Conservation (phyloP, 1,140 invertebrate species). For the Bemisia tabaci region DNA sequence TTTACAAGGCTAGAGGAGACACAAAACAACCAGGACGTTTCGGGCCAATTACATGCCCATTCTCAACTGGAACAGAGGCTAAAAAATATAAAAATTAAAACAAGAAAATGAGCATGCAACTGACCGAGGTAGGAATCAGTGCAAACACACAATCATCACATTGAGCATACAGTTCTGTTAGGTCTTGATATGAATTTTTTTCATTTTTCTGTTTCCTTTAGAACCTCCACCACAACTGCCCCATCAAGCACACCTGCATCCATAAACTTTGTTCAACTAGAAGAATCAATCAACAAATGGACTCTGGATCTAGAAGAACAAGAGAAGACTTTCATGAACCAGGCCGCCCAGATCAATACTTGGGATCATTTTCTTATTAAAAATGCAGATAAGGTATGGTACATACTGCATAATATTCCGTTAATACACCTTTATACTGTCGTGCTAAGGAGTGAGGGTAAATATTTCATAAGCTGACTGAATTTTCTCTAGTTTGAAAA, state of each 20-base stretch:
- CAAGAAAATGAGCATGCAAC: no score
- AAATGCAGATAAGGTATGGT: conserved; percentile 72
- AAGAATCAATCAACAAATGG: conserved; percentile 94
- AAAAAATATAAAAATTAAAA: no score
- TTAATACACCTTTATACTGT: background rate
- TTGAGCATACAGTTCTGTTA: no score
- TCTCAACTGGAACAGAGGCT: no score
- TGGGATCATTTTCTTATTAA: conserved; percentile 83
- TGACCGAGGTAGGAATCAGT: no score
- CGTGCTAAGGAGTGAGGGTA: no score
- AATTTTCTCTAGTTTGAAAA: background rate
- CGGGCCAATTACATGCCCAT: no score
- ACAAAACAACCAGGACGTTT: no score
- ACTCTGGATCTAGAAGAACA: conserved; percentile 84
- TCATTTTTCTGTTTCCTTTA: background rate
- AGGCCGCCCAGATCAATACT: conserved; percentile 85
- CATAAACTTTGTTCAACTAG: conserved; percentile 76
- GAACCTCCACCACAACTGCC: conserved; percentile 28
- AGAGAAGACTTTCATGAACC: conserved; percentile 83
- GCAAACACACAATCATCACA: no score
- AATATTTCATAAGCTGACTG: no score
- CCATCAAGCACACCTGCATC: conserved; percentile 24
- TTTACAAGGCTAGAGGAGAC: no score
- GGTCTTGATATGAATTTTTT: background rate
- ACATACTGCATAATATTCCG: background rate